Evolutionary conservation across 2,888 invertebrate species (phyloP), one percentile per base, ranked within the genome.

Genomic region (Lottia gigantea): DNA sequence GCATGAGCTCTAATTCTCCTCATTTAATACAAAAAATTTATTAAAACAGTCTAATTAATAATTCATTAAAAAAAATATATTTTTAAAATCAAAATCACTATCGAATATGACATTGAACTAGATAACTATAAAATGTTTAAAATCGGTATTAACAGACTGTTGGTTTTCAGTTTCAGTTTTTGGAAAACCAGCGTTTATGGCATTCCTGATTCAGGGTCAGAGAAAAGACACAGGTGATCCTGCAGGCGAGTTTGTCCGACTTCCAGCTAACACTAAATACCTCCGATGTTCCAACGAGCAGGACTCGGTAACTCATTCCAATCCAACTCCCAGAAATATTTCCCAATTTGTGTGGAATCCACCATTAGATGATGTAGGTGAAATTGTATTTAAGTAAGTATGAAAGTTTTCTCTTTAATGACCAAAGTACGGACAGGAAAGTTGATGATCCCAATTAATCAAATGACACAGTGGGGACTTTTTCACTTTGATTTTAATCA

Each of bases 371-470:
- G 23, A 55, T 19, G 55, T 55, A 6, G 55, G 55, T 23, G 55
- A 55, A 55, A 55, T 55, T 23, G 19, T 55, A 23, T 55, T 55
- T 23, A 55, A 55, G 55, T 55, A 55, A 55, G 55, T 55, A 14
- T 55, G 2, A 23, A 55, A 0, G 49, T 31, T 31, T 31, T 31
- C 6, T 31, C 3, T 40, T 3, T 8, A 40, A 40, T 40, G 40
- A 40, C 40, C 6, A 40, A 4, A 40, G 11, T 40, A 40, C 11
- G 11, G 1, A 8, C n/a, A n/a, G 31, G 31, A 2, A 31, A 49
- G 19, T 19, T 49, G 19, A 49, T 8, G 16, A 2, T 14, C 49
- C 2, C 14, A n/a, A 7, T 49, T 31, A 31, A 40, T 4, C 11
- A 40, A 1, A 40, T 40, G 40, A 8, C 11, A 6, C 7, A 40